Conservation (phyloP, 2,888 invertebrate species). For the Danaus chrysippus region DNA sequence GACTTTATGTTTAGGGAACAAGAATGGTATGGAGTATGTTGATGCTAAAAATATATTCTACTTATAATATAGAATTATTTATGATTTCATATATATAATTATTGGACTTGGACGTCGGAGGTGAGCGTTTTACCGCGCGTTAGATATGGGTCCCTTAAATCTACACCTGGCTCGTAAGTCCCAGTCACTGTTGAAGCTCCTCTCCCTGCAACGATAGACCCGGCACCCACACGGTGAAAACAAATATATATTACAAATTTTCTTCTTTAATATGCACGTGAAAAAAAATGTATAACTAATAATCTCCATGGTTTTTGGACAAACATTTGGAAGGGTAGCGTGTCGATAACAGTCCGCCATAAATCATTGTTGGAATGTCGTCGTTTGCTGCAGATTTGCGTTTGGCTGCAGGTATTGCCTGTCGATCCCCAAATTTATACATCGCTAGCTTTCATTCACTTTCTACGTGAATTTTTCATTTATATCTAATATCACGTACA, state of each 20-base stretch:
- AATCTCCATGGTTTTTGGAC: slow-evolving; percentile 32
- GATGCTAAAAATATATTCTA: neutral
- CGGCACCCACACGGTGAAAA: too few relatives aligned
- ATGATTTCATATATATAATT: neutral
- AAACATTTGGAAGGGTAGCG: slow-evolving; percentile 62
- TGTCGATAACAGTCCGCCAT: slow-evolving; percentile 75
- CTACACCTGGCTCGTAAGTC: too few relatives aligned
- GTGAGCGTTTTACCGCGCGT: too few relatives aligned
- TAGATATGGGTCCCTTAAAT: too few relatives aligned
- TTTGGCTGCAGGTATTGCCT: too few relatives aligned
- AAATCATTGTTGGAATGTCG: slow-evolving; percentile 73
- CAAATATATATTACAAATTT: too few relatives aligned
- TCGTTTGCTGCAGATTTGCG: slow-evolving; percentile 70
- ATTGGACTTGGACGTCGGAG: too few relatives aligned
- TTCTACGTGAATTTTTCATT: neutral
- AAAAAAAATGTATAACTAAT: slow-evolving; percentile 18
- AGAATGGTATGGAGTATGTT: slow-evolving; percentile 40
- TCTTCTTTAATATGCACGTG: neutral
- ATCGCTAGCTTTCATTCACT: slow-evolving; percentile 5
- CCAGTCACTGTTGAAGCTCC: too few relatives aligned
- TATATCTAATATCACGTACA: too few relatives aligned
- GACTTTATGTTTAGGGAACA: slow-evolving; percentile 51
- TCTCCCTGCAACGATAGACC: too few relatives aligned
- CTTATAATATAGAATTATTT: neutral
- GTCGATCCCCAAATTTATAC: slow-evolving; percentile 40